phyloP scores from a whole-genome alignment of 2,888 invertebrate genomes.

The Cacoxenus indagator region DNA sequence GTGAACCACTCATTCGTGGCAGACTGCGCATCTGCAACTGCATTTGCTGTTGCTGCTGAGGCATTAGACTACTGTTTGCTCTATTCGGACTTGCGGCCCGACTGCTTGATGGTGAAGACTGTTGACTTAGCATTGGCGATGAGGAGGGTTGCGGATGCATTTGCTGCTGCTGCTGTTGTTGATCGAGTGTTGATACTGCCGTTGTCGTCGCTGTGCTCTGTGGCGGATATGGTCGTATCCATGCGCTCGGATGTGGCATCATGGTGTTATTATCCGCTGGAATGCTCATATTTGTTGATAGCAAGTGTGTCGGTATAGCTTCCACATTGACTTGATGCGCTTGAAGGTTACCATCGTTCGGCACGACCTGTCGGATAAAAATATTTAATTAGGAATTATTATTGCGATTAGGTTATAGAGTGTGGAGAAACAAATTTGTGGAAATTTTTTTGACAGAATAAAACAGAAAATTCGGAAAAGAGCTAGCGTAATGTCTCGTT shows the following conservation, averaged over 20 bases:
- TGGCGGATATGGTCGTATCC: constrained; percentile 61
- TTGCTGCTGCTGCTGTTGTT: constrained; percentile 45
- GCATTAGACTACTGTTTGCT: constrained; percentile 45
- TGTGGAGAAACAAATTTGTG: too few relatives aligned
- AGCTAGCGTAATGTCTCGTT: too few relatives aligned
- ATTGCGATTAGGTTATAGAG: too few relatives aligned
- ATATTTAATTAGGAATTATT: background rate
- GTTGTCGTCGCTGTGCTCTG: constrained; percentile 39
- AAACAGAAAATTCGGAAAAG: too few relatives aligned
- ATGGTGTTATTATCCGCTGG: constrained; percentile 65
- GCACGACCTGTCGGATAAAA: constrained; percentile 62
- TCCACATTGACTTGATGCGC: constrained; percentile 63
- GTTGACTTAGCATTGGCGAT: constrained; percentile 81
- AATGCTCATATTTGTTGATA: constrained; percentile 69
- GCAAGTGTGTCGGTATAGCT: constrained; percentile 67
- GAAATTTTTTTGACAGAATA: too few relatives aligned
- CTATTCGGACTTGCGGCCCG: constrained; percentile 79
- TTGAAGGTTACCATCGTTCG: constrained; percentile 58
- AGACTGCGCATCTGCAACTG: constrained; percentile 60
- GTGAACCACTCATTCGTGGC: constrained; percentile 53
- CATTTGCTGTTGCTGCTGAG: constrained; percentile 51
- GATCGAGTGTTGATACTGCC: constrained; percentile 27
- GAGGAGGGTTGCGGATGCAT: constrained; percentile 73
- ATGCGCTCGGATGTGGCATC: constrained; percentile 56
- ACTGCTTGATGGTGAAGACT: constrained; percentile 84